Percentiles rank a stretch among this genome's conserved stretches.
Evolutionary conservation across 2,113 vertebrate species (phyloP).

Genomic region (Nothoprocta pentlandii): DNA sequence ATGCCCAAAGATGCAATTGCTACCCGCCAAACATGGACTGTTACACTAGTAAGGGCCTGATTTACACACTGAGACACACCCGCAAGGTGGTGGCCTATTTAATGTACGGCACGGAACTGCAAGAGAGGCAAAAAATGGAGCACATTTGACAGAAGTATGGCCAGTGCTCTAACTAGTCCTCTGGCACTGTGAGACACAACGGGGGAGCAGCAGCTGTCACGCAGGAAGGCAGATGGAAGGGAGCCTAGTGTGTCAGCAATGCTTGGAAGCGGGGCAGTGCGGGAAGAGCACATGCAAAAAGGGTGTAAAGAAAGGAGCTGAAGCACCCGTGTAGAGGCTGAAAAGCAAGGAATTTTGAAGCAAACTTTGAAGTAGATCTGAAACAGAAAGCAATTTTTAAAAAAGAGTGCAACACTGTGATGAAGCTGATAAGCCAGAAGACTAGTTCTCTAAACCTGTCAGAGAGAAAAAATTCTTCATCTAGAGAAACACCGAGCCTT

Average conservation of each 20-base stretch:
- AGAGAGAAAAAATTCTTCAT: neutral
- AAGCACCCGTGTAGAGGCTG: neutral
- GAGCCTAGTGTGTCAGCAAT: neutral
- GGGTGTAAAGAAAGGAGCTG: neutral
- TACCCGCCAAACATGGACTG: neutral
- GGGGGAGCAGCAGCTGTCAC: neutral
- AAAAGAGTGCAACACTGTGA: neutral
- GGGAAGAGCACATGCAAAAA: neutral
- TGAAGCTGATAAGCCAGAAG: neutral
- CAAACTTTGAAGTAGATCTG: neutral
- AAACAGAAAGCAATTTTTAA: neutral
- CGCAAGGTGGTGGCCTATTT: neutral
- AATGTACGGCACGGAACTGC: neutral
- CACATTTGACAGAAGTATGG: neutral
- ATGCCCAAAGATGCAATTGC: neutral
- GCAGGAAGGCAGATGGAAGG: neutral
- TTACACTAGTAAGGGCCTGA: neutral
- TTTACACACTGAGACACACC: neutral
- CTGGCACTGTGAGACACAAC: neutral
- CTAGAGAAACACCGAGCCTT: neutral
- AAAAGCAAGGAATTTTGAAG: neutral
- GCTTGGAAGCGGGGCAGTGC: neutral
- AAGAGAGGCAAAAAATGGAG: neutral
- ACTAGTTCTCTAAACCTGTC: neutral
- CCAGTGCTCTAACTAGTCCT: neutral